Evolutionary conservation across 2,797 vertebrate genomes (phyloP), one percentile per base, ranked within the genome.

Genomic region (Pelobates cultripes): DNA sequence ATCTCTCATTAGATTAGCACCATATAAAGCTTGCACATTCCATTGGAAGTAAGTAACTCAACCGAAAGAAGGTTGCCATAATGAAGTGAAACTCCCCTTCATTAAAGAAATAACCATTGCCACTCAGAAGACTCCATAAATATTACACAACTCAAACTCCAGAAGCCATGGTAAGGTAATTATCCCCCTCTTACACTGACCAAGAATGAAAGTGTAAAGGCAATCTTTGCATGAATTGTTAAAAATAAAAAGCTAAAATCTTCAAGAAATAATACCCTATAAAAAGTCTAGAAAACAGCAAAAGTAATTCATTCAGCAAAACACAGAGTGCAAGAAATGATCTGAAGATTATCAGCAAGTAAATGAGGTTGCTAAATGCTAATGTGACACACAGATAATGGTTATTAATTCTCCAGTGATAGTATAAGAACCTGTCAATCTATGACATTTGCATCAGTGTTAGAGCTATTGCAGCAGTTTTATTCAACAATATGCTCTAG

Each of bases 341-440:
- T 44, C 17, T 44, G 67, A 74, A 82, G 66, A 68, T 74, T 51
- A 78, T 78, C 71, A 73, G 63, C 55, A 73, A 78, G 75, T 63
- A 83, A 78, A 83, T 83, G 75, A 78, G 81, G 70, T 69, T 83
- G 75, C 75, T 78, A 74, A 73, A 83, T 78, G 81, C 75, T 82
- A 82, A 82, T 82, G 61, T 78, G 75, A 73, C 81, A 73, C 51
- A 73, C 43, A 73, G 61, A 68, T 82, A 71, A 73, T 76, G 69
- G 75, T 69, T 41, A 78, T 77, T 64, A 74, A 74, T 83, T 78
- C 75, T 83, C 70, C 47, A 73, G 71, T 83, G 60, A 83, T 83
- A 67, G 53, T 74, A 78, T 78, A 45, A 73, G 69, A 13, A 77
- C 60, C 70, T 78, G 70, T 78, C 75, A 78, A 44, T 83, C 75